Base-by-base conservation (phyloP, 2,797 vertebrate species). In the Euphonia xanthogaster region DNA sequence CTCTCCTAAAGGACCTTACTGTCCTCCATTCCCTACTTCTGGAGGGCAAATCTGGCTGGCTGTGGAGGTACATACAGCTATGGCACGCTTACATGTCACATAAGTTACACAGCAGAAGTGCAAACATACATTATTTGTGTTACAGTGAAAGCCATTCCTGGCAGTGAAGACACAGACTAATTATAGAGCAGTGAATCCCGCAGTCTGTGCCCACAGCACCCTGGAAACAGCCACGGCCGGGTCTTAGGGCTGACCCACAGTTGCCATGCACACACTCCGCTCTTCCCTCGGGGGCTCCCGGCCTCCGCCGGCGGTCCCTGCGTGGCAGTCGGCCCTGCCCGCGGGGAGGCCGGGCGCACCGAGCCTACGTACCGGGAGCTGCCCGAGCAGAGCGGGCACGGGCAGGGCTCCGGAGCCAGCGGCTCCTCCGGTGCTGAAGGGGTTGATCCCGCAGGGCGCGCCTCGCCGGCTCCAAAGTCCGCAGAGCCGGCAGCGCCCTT, bases 121-220 rank as follows among this genome's bases (percentile, higher is more conserved):
- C 84, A 76, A 54, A 71, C 20, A 21, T 3, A 4, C 12, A 20
- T 42, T 66, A 88, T 93, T 76, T 67, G 40, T 50, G 67, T 79
- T 9, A 24, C 4, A 6, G 25, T 1, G 57, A 35, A 55, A 85
- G 44, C 55, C 67, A 11, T 18, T 94, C 75, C 84, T 2, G 24
- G 84, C 77, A 62, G 40, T 3, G 66, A 86, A 67, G 54, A 22
- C 66, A 66, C 37, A 10, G 33, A 51, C 93, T 96, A 97, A 94
- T 93, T 94, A 93, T 85, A 95, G 93, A 77, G 33, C 55, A 37
- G 51, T 4, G 60, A 78, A 58, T 58, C 88, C 86, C 23, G 22
- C 82, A 72, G 58, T 2, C 33, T 27, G 44, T 9, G 53, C 10
- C 55, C 84, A 57, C 83, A 48, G 62, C 37, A 25, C 54, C 47